These are phyloP conservation scores for Siniperca knerii DNA, from an alignment of 2,113 vertebrate species.

Conservation along the genomic window DNA sequence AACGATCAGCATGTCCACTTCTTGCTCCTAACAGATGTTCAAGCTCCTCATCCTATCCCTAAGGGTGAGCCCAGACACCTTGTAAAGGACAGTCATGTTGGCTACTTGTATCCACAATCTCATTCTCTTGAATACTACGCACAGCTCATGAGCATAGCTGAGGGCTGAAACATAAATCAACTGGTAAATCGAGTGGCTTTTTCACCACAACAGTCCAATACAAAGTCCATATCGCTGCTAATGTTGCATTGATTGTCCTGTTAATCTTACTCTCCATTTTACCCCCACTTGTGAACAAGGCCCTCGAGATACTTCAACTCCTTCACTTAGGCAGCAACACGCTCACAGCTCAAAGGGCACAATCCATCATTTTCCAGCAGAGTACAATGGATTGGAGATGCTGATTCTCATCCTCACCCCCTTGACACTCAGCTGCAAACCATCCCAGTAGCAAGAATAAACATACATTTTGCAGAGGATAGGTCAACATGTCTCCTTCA, in stretches of 20 bases:
- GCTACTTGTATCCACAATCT: neutral
- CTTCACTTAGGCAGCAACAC: neutral
- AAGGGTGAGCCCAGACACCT: neutral
- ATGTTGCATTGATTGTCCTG: conserved; percentile 15
- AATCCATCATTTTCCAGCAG: neutral
- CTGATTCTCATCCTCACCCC: neutral
- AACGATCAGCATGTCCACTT: neutral
- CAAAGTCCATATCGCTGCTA: conserved; percentile 5
- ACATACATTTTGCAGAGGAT: neutral
- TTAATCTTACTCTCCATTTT: conserved; percentile 7
- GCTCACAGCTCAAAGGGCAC: neutral
- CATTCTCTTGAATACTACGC: neutral
- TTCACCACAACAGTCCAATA: neutral
- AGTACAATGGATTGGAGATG: neutral
- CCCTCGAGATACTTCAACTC: neutral
- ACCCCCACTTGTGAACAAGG: neutral
- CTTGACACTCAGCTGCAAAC: neutral
- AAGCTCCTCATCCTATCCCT: neutral
- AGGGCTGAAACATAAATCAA: conserved; percentile 14
- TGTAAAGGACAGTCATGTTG: neutral
- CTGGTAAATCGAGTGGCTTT: neutral
- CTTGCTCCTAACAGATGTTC: neutral
- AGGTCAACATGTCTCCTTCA: neutral
- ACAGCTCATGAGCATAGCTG: neutral
- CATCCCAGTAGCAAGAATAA: neutral